phyloP scores from a whole-genome alignment of 2,113 vertebrate species.

The Abramis brama region DNA sequence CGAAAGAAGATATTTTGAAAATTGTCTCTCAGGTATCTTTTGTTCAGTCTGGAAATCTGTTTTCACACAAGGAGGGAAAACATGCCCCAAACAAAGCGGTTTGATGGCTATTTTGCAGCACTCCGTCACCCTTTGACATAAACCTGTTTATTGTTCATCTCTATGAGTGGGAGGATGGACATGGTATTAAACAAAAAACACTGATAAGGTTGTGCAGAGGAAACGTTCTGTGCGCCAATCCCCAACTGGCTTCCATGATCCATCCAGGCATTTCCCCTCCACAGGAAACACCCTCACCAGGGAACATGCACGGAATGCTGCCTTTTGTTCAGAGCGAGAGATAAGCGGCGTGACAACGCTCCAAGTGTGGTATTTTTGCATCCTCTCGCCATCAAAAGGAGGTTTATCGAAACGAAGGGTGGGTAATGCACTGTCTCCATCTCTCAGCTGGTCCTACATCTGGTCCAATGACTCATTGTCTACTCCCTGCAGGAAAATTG shows the following conservation, averaged over 20 bases:
- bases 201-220: conserved; percentile 74
- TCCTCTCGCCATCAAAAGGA: conserved; percentile 6
- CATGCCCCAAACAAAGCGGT: not conserved
- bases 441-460: conserved; percentile 39
- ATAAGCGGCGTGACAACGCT: conserved; percentile 68
- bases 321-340: conserved; percentile 72
- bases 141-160: conserved; percentile 31
- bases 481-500: conserved; percentile 39
- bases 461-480: conserved; percentile 39
- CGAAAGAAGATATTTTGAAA: too few species aligned
- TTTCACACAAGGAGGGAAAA: not conserved
- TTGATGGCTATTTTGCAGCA: conserved; percentile 12
- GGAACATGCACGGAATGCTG: conserved; percentile 76
- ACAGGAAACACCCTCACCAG: conserved; percentile 74
- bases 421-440: conserved; percentile 35
- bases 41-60: not conserved
- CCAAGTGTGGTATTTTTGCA: conserved; percentile 40
- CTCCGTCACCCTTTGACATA: conserved; percentile 31
- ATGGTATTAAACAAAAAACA: conserved; percentile 47
- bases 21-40: not conserved
- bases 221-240: conserved; percentile 71
- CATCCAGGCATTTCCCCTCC: conserved; percentile 70
- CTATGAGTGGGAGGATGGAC: conserved; percentile 37
- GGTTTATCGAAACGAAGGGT: conserved; percentile 28
- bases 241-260: conserved; percentile 67